Evolutionary conservation across 2,888 invertebrate genomes (phyloP), one percentile per base, ranked within the genome.

Genomic region (Pogonocherus hispidulus): DNA sequence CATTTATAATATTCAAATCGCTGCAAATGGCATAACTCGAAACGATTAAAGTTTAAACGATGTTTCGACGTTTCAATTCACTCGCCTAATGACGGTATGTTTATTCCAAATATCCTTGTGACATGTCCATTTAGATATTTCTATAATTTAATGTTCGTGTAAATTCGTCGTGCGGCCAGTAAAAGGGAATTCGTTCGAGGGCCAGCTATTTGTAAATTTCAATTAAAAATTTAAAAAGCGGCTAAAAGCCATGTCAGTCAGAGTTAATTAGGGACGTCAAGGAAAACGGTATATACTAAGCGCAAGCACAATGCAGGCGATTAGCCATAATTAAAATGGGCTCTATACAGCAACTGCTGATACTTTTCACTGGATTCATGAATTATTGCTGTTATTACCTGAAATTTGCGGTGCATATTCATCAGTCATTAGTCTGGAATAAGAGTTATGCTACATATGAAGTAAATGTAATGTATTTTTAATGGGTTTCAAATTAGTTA

Each of bases 41-140:
- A 41, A 6, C 57, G 57, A 44, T 57, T 57, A 57, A 57, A 41
- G 16, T 46, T 57, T 57, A 44, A 57, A 57, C 22, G 57, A 57
- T 57, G 27, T 57, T 57, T 46, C 57, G 57, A 44, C 44, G 27
- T 57, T 57, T 41, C 57, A 57, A 57, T 46, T 57, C 44, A 46
- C 35, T 27, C 6, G 37, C 20, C 57, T 46, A 46, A 57, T 41
- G 56, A 44, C 22, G 9, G 56, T 22, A 14, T 23, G 44, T 46
- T 41, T 44, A 44, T 57, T 20, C 44, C 44, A 44, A 57, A 57
- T 44, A 35, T 57, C 57, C 41, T 22, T 44, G 44, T 57, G 57
- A 57, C 57, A 57, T 57, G 27, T 57, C 44, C 57, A 57, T 57
- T 57, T 57, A 23, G 46, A 14, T 44, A 57, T 46, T 44, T 46